Conservation (phyloP, 2,888 invertebrate genomes). For the Pollenia griseotomentosa region DNA sequence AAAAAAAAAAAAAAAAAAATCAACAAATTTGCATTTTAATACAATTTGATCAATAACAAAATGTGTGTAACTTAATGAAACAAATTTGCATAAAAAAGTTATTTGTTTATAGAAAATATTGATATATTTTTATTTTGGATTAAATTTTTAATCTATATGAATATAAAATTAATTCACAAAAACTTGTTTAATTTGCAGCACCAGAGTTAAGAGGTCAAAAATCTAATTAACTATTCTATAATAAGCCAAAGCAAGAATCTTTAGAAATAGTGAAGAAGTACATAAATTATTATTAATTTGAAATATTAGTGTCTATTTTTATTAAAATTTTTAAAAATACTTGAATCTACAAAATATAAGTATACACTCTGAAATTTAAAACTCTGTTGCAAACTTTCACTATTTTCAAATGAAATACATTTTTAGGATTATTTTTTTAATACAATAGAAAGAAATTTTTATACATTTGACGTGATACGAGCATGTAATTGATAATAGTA, state of each 20-base stretch:
- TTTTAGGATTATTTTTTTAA: too few relatives aligned
- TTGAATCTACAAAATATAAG: too few relatives aligned
- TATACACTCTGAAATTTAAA: too few relatives aligned
- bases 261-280: too few relatives aligned
- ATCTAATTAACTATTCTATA: background rate
- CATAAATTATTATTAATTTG: too few relatives aligned
- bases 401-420: too few relatives aligned
- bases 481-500: too few relatives aligned
- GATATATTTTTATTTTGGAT: background rate
- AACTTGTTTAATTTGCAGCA: background rate
- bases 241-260: background rate
- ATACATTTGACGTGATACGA: too few relatives aligned
- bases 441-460: too few relatives aligned
- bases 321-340: too few relatives aligned
- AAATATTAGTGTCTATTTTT: too few relatives aligned
- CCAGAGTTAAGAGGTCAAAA: background rate
- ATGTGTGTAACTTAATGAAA: constrained; percentile 1
- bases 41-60: constrained; percentile 33
- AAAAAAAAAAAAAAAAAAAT: constrained; percentile 20
- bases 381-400: too few relatives aligned
- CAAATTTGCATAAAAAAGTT: constrained; percentile 43
- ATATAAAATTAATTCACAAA: background rate
- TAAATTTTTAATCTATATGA: background rate
- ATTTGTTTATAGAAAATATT: constrained; percentile 12
- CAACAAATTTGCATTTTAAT: constrained; percentile 53